Evolutionary conservation across 2,113 vertebrate species (phyloP).

Genomic region (Erpornis zantholeuca): DNA sequence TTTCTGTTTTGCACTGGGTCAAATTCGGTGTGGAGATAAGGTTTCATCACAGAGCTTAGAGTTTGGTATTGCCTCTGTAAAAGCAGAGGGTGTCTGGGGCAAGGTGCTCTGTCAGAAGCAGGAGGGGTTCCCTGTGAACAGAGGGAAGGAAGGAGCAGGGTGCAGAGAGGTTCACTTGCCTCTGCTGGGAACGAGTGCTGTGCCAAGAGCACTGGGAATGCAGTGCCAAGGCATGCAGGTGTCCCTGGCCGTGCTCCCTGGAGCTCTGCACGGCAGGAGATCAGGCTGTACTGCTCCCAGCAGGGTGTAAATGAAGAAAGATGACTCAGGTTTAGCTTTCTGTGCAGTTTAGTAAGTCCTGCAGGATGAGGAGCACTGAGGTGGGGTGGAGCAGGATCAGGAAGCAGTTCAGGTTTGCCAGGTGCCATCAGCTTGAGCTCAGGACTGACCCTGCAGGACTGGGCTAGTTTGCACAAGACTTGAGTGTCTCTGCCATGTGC

Average conservation of each 20-base stretch:
- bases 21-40: neutral
- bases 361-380: neutral
- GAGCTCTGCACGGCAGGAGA: neutral
- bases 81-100: neutral
- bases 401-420: neutral
- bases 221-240: neutral
- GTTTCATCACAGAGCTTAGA: neutral
- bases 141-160: neutral
- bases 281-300: neutral
- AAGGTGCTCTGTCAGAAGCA: neutral
- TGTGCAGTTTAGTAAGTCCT: neutral
- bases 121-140: neutral
- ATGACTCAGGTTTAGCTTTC: neutral
- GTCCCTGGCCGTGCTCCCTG: neutral
- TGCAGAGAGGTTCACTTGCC: neutral
- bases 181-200: neutral
- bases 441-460: neutral
- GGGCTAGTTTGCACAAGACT: neutral
- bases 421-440: neutral
- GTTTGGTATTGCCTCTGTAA: neutral
- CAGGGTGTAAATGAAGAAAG: neutral
- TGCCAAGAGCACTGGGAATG: fast-evolving
- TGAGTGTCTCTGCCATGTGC: neutral
- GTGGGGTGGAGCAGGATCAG: neutral
- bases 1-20: constrained; percentile 14